Conservation (phyloP, 2,113 vertebrate genomes). For the Clarias batrachus region DNA sequence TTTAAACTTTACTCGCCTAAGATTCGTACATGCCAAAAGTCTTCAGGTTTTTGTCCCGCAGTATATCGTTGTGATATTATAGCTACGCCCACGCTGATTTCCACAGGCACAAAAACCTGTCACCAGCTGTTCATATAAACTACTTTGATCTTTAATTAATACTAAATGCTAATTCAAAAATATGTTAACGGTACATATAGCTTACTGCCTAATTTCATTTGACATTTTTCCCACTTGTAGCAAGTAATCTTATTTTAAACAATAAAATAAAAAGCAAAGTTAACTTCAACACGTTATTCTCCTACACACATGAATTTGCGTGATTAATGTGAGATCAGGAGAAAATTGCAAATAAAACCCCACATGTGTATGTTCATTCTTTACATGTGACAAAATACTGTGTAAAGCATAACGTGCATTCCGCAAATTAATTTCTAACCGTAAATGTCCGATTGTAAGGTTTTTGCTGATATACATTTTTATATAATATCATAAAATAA, state of each 20-base stretch:
- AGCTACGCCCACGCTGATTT: conserved; percentile 18
- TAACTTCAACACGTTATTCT: background rate
- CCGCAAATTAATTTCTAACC: too few relatives aligned
- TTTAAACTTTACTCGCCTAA: background rate
- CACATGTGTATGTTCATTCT: background rate
- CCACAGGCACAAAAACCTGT: conserved; percentile 13
- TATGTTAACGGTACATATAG: background rate
- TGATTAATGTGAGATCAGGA: background rate
- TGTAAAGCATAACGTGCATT: background rate
- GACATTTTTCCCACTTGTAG: background rate
- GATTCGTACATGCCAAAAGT: background rate
- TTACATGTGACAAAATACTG: background rate
- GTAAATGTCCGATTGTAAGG: too few relatives aligned
- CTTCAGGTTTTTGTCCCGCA: background rate
- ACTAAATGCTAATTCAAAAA: background rate
- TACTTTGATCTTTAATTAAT: background rate
- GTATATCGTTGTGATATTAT: background rate
- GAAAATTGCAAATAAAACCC: background rate
- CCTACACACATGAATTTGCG: background rate
- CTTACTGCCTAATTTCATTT: background rate
- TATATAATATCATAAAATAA: background rate
- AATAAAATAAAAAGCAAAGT: background rate
- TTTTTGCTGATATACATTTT: too few relatives aligned
- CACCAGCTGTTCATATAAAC: background rate
- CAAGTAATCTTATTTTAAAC: background rate